phyloP scores from a whole-genome alignment of 2,113 vertebrate genomes.

The Ramphastos sulfuratus region DNA sequence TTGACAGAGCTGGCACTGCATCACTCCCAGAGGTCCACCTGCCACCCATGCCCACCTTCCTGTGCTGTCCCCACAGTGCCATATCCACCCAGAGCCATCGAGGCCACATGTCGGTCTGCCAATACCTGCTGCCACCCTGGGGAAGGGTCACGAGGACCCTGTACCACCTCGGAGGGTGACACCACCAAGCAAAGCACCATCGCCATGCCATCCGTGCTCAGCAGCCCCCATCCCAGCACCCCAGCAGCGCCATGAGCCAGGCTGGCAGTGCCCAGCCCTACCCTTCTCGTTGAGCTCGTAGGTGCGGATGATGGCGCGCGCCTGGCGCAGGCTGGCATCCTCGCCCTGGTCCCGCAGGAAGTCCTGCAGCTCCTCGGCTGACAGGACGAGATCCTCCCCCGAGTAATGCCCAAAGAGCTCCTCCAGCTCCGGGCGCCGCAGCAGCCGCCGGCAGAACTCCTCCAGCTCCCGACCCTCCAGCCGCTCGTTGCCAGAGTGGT shows the following conservation, averaged over 20 bases:
- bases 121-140: accelerated
- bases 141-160: background rate
- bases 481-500: conserved; percentile 81
- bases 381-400: conserved; percentile 83
- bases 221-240: too few relatives aligned
- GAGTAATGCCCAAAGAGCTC: conserved; percentile 87
- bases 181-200: background rate
- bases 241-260: too few relatives aligned
- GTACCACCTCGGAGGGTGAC: background rate
- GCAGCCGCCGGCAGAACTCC: conserved; percentile 89
- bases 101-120: background rate
- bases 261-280: conserved; percentile 16
- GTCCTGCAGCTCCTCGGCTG: conserved; percentile 85
- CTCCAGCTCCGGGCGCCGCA: conserved; percentile 91
- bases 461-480: conserved; percentile 91
- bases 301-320: conserved; percentile 78
- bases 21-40: background rate
- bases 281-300: conserved; percentile 92
- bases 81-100: background rate
- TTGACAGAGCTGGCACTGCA: background rate
- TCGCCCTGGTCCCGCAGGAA: conserved; percentile 93
- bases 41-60: background rate
- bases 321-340: conserved; percentile 77
- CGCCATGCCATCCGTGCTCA: background rate
- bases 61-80: background rate